Percentiles rank a stretch among this genome's conserved stretches.
These are phyloP conservation scores for Istiophorus platypterus DNA, from an alignment of 2,113 vertebrate species.

Conservation along the genomic window DNA sequence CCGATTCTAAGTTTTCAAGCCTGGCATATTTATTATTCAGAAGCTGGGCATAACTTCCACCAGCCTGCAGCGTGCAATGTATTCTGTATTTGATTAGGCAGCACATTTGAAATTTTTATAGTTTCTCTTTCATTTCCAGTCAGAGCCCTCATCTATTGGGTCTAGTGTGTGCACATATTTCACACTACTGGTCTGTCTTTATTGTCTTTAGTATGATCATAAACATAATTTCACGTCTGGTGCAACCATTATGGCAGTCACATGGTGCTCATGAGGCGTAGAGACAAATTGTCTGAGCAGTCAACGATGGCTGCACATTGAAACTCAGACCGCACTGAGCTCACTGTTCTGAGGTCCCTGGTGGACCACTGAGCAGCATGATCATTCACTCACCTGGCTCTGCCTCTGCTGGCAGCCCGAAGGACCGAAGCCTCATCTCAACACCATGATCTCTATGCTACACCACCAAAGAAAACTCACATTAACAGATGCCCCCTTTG, in stretches of 20 bases:
- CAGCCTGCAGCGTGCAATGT: constrained; percentile 19
- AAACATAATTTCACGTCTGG: constrained; percentile 35
- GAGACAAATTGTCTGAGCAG: background rate
- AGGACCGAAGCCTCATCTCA: constrained; percentile 51
- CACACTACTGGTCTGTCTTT: background rate
- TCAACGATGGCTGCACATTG: constrained; percentile 37
- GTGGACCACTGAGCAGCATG: constrained; percentile 39
- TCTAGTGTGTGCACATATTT: constrained; percentile 2
- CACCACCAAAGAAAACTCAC: constrained; percentile 39
- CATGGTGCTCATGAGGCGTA: constrained; percentile 14
- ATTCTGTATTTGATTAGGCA: constrained; percentile 26
- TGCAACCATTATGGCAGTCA: constrained; percentile 16
- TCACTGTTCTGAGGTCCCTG: constrained; percentile 35
- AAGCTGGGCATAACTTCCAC: constrained; percentile 35
- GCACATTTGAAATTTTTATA: background rate
- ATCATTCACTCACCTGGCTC: constrained; percentile 64
- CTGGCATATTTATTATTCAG: constrained; percentile 51
- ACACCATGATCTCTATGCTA: constrained; percentile 25
- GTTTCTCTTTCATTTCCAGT: background rate
- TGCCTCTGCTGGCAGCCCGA: constrained; percentile 52
- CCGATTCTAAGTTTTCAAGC: constrained; percentile 19
- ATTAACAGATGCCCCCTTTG: constrained; percentile 64
- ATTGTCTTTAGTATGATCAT: background rate
- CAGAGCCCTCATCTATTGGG: background rate
- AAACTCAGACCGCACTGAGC: constrained; percentile 47